Percentiles rank a stretch among this genome's conserved stretches.
Conservation (phyloP, 2,888 invertebrate species). For the Hydraecia micacea region DNA sequence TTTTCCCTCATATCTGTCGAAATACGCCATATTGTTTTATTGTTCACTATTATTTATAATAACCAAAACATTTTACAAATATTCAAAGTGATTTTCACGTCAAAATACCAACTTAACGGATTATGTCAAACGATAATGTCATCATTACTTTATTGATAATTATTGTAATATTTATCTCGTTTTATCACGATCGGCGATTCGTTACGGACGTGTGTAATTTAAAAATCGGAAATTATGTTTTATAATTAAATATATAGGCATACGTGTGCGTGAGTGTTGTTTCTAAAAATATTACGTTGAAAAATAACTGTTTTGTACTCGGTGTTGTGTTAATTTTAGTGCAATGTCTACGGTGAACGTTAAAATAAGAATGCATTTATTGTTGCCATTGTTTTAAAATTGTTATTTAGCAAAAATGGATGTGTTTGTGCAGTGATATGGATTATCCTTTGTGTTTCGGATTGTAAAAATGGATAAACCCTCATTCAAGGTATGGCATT, state of each 20-base stretch:
- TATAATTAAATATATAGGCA: conserved; percentile 41
- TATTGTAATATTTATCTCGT: conserved; percentile 63
- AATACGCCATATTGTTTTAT: conserved; percentile 87
- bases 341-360: conserved; percentile 78
- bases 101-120: conserved; percentile 34
- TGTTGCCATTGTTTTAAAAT: conserved; percentile 73
- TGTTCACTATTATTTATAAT: conserved; percentile 74
- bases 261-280: conserved; percentile 63
- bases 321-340: conserved; percentile 79
- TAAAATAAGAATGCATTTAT: conserved; percentile 79
- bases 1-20: conserved; percentile 84
- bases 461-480: conserved; percentile 86
- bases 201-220: conserved; percentile 62
- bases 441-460: conserved; percentile 78
- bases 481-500: conserved; percentile 81
- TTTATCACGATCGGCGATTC: conserved; percentile 60
- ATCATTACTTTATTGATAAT: conserved; percentile 60
- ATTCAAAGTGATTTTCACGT: conserved; percentile 43
- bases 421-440: conserved; percentile 73
- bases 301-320: conserved; percentile 72
- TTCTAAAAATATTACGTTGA: conserved; percentile 77
- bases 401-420: conserved; percentile 68
- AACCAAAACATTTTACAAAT: conserved; percentile 63
- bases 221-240: conserved; percentile 59
- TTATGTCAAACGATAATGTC: conserved; percentile 50